Evolutionary conservation across 23 tunicate species (phyloP), one percentile per base, ranked within the genome.

Genomic region (Phallusia fumigata): DNA sequence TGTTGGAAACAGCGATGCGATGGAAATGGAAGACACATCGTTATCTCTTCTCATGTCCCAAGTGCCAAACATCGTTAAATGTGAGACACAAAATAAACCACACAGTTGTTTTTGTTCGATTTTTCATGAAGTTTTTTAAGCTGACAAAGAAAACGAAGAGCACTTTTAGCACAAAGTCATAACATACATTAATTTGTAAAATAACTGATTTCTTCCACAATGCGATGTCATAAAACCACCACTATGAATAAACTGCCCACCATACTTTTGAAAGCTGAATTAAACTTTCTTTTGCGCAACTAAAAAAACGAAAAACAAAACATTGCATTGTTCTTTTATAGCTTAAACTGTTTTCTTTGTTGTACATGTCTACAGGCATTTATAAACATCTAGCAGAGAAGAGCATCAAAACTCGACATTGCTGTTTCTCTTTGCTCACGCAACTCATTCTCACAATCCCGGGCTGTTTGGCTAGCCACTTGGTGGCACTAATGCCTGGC

Each of bases 1-100:
- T 8, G 53, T 22, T 21, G 73, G 75, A 5, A 26, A 32, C 26
- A 75, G 44, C 31, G 94, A 89, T 13, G 78, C 84, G 49, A 94
- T 94, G 98, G 98, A 94, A 75, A 86, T 85, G 19, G 97, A 84
- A 33, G 94, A 94, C 65, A 80, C 93, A 19, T 65, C 90, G 32
- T 18, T 82, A 10, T 79, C 93, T 15, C 75, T 83, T 47, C 78
- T 94, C 0, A 52, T 84, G 18, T 73, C 69, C 3, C 94, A 89
- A 80, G 98, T 94, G 0, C 86, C 98, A 26, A 75, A 53, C 51
- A 86, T 94, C 85, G 83, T 94, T 11, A 89, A 82, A 80, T 86
- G 98, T 93, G 36, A 19, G 91, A 13, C 11, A 28, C n/a, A n/a
- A n/a, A n/a, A n/a, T n/a, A n/a, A n/a, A n/a, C n/a, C n/a, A n/a